phyloP scores from a whole-genome alignment of 2,888 invertebrate species.

The Hirtodrosophila cameraria region DNA sequence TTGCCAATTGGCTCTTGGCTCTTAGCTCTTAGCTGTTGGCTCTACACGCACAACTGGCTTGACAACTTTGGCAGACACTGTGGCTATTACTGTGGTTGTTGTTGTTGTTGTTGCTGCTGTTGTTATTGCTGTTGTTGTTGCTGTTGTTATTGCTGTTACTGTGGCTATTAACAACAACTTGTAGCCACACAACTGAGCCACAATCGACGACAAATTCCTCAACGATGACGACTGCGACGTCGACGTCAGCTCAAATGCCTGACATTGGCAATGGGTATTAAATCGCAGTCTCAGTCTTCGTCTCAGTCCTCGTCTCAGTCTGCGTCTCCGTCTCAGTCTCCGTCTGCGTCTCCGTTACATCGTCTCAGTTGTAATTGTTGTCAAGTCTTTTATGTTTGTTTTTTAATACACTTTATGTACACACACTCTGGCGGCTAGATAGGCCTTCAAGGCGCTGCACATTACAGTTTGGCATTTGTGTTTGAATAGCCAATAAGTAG shows the following conservation, averaged over 20 bases:
- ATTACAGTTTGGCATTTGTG: constrained; percentile 55
- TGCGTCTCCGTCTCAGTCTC: constrained; percentile 7
- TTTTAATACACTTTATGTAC: neutral
- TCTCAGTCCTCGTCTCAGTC: constrained; percentile 5
- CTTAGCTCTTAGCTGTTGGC: constrained; percentile 2
- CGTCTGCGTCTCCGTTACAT: constrained; percentile 4
- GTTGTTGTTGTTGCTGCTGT: constrained; percentile 17
- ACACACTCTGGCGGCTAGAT: constrained; percentile 7
- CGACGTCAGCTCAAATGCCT: constrained; percentile 19
- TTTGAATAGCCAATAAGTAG: constrained; percentile 59
- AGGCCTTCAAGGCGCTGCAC: constrained; percentile 46
- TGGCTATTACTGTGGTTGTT: constrained; percentile 42
- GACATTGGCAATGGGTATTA: constrained; percentile 65
- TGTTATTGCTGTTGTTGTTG: constrained; percentile 28
- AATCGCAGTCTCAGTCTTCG: constrained; percentile 21
- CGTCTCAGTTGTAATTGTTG: constrained; percentile 45
- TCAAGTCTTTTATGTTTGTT: constrained; percentile 12
- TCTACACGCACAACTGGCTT: constrained; percentile 60
- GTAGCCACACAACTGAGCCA: constrained; percentile 33
- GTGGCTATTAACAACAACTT: constrained; percentile 45
- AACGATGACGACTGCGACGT: constrained; percentile 68
- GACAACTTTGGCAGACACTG: constrained; percentile 71
- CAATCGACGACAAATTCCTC: constrained; percentile 58
- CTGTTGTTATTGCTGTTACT: constrained; percentile 15
- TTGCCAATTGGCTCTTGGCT: constrained; percentile 15